Percentiles rank a stretch among this genome's conserved stretches.
Conservation (phyloP, 2,888 invertebrate species). For the Ceriagrion tenellum region DNA sequence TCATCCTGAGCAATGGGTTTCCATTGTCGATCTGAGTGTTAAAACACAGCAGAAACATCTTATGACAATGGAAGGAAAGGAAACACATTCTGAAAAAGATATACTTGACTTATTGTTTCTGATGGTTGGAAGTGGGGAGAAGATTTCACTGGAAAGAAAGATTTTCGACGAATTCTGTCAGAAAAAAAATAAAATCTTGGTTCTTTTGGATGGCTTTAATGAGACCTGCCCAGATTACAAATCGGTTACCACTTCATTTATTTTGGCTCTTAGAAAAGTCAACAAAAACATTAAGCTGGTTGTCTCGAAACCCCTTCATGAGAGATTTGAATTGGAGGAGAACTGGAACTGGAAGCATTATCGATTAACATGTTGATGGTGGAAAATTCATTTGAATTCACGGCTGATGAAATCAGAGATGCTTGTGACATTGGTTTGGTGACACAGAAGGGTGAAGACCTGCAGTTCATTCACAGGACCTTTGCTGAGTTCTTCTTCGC, state of each 20-base stretch:
- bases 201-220: background rate
- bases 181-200: background rate
- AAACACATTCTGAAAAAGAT: background rate
- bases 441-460: background rate
- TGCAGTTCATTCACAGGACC: too few relatives aligned
- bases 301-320: background rate
- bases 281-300: background rate
- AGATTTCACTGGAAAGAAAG: background rate
- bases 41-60: background rate
- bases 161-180: background rate
- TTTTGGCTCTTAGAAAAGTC: background rate
- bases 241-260: background rate
- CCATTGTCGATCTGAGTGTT: background rate
- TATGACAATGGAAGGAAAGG: background rate
- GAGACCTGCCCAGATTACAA: background rate
- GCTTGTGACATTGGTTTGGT: background rate
- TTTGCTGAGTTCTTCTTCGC: background rate
- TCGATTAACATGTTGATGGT: background rate
- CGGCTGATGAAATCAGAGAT: background rate
- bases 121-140: background rate
- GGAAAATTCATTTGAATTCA: too few relatives aligned
- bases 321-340: background rate
- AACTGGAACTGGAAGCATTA: background rate
- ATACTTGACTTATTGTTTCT: background rate
- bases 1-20: background rate